Evolutionary conservation across 2,888 invertebrate genomes (phyloP).

Genomic region (Diaprepes abbreviatus): DNA sequence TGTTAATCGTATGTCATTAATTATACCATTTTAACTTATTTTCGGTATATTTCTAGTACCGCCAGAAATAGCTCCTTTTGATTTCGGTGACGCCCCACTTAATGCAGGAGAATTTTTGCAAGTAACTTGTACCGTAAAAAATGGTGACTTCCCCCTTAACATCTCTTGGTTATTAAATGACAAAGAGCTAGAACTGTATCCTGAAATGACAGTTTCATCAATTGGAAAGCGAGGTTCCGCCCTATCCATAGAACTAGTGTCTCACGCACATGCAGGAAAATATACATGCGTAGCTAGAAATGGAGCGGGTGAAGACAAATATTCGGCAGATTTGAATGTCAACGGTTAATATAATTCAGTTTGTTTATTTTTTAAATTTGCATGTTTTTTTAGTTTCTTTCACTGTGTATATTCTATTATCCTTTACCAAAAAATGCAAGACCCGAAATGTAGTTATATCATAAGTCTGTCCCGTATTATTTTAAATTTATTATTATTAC

Average conservation of each 20-base stretch:
- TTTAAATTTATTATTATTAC: too few relatives aligned
- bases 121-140: conserved; percentile 74
- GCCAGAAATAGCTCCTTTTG: conserved; percentile 76
- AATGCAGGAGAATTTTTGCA: conserved; percentile 75
- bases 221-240: conserved; percentile 69
- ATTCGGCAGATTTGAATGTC: conserved; percentile 72
- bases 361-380: conserved; percentile 3
- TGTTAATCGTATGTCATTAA: too few relatives aligned
- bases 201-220: conserved; percentile 55
- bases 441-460: too few relatives aligned
- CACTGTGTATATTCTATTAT: too few relatives aligned
- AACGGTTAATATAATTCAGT: conserved; percentile 71
- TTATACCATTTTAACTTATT: too few relatives aligned
- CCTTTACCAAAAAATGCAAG: too few relatives aligned
- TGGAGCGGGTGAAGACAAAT: conserved; percentile 58
- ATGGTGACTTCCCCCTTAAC: conserved; percentile 76
- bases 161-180: conserved; percentile 75
- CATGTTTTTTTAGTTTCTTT: too few relatives aligned
- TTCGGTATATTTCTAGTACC: conserved; percentile 70
- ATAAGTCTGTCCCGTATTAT: too few relatives aligned
- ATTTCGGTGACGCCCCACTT: conserved; percentile 75
- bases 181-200: conserved; percentile 58
- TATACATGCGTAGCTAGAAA: conserved; percentile 79
- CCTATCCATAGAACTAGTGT: conserved; percentile 76
- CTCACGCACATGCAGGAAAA: conserved; percentile 78